Conservation (phyloP, 1,140 invertebrate genomes). For the Heliconius himera region DNA sequence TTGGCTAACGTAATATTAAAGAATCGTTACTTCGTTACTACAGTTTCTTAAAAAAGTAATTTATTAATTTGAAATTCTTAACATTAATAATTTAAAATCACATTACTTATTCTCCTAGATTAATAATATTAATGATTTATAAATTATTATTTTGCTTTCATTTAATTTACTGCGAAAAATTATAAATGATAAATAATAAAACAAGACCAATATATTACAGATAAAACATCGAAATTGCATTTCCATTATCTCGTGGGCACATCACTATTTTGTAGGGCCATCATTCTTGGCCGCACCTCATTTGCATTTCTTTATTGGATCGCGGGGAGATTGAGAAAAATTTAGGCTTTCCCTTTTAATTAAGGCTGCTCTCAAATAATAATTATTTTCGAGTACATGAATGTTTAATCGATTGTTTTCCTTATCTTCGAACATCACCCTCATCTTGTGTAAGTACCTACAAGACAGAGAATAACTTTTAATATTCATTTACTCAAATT, state of each 20-base stretch:
- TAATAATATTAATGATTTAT: no score
- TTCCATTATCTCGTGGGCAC: conserved; percentile 12
- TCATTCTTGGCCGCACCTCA: conserved; percentile 71
- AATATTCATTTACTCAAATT: no score
- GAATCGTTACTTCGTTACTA: no score
- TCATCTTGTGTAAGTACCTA: no score
- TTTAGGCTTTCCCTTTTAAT: conserved; percentile 67
- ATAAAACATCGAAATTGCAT: neutral
- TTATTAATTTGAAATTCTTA: no score
- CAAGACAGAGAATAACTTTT: no score
- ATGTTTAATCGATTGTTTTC: conserved; percentile 28
- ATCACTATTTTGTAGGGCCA: conserved; percentile 51
- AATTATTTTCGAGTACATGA: conserved; percentile 20
- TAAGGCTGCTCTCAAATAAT: conserved; percentile 42
- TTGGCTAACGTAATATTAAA: no score
- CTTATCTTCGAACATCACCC: no score
- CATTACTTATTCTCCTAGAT: no score
- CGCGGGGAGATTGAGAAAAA: conserved; percentile 73
- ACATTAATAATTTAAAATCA: no score
- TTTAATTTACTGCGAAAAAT: neutral
- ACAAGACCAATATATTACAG: neutral
- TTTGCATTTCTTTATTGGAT: conserved; percentile 79
- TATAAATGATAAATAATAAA: neutral
- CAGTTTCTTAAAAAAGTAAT: no score
- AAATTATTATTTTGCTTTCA: no score